phyloP scores from a whole-genome alignment of 2,797 vertebrate species.

The Thripadectes ignobilis region DNA sequence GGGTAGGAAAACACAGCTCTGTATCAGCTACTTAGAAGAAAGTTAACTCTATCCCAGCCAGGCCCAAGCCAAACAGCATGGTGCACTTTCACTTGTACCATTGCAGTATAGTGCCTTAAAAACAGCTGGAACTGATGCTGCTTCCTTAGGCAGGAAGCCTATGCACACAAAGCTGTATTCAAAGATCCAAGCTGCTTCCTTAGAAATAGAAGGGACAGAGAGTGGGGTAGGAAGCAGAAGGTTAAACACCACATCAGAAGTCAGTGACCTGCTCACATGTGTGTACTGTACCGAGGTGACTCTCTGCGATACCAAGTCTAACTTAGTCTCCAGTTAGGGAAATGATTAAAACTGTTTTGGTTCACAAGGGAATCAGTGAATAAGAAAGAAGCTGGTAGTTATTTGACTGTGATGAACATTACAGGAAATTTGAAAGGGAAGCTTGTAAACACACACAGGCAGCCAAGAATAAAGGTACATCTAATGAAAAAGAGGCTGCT shows the following conservation, averaged over 20 bases:
- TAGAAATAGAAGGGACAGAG: neutral
- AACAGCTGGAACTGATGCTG: neutral
- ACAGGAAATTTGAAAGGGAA: neutral
- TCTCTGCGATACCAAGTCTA: neutral
- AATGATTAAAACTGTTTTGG: neutral
- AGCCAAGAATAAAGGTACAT: neutral
- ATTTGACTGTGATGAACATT: neutral
- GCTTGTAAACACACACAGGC: neutral
- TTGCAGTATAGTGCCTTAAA: neutral
- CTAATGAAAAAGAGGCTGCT: neutral
- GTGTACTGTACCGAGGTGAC: neutral
- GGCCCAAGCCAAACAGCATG: neutral
- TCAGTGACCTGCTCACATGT: neutral
- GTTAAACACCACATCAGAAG: fast-evolving
- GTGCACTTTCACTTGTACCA: neutral
- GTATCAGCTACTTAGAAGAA: neutral
- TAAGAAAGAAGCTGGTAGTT: neutral
- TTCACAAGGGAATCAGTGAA: neutral
- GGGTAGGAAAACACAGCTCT: fast-evolving
- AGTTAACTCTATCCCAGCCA: neutral
- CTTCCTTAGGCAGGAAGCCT: neutral
- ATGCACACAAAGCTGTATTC: neutral
- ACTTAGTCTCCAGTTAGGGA: neutral
- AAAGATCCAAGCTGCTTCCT: neutral
- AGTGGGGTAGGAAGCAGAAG: neutral